Percentiles rank a stretch among this genome's conserved stretches.
These are phyloP conservation scores for Pomatorhinus ruficollis DNA, from an alignment of 2,113 vertebrate species.

Conservation along the genomic window DNA sequence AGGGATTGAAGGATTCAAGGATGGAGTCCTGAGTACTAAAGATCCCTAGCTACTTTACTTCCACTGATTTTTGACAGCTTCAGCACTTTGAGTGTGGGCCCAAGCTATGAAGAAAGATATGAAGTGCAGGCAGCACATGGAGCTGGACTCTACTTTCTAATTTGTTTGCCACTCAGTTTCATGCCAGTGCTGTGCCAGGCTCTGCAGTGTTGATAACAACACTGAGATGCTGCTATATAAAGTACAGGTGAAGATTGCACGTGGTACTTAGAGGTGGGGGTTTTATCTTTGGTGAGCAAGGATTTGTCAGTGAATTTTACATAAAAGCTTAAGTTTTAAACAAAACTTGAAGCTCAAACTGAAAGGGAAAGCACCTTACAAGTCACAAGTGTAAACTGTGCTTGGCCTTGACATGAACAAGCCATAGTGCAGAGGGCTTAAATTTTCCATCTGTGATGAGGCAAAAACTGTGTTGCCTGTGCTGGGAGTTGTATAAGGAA, in stretches of 20 bases:
- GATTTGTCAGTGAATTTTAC: neutral
- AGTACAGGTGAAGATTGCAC: neutral
- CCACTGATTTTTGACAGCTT: neutral
- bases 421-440: neutral
- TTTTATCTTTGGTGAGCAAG: neutral
- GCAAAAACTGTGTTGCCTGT: neutral
- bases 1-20: neutral
- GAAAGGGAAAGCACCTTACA: neutral
- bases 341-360: neutral
- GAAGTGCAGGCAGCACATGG: neutral
- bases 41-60: neutral
- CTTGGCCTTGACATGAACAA: neutral
- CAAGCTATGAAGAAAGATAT: neutral
- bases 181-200: neutral
- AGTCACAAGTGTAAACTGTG: neutral
- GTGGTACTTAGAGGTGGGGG: neutral
- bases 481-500: neutral
- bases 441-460: neutral
- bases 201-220: neutral
- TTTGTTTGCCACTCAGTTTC: accelerated
- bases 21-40: neutral
- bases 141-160: neutral
- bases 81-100: neutral
- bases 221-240: neutral
- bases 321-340: neutral